Evolutionary conservation across 1,140 invertebrate species (phyloP).

Genomic region (Luehdorfia chinensis): DNA sequence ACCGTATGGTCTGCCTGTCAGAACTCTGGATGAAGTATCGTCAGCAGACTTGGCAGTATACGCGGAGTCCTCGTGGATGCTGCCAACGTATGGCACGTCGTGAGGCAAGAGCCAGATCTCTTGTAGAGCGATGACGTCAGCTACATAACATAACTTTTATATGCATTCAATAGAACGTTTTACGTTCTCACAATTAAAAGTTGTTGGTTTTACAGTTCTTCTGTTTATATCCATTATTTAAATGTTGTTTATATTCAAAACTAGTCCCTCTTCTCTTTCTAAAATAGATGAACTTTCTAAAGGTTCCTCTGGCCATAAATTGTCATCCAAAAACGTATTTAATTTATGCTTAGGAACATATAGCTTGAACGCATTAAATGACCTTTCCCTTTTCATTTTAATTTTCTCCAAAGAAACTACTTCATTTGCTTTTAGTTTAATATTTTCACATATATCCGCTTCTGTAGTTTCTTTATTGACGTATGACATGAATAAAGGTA

Average conservation of each 20-base stretch:
- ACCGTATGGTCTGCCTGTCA: background rate
- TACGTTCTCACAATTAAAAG: conserved; percentile 27
- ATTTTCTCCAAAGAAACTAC: conserved; percentile 19
- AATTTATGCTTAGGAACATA: conserved; percentile 27
- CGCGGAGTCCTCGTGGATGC: background rate
- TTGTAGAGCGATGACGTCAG: too few relatives aligned
- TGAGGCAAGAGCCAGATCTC: too few relatives aligned
- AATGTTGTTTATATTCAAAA: too few relatives aligned
- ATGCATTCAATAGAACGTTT: conserved; percentile 20
- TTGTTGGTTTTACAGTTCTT: conserved; percentile 14
- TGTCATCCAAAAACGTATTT: conserved; percentile 20
- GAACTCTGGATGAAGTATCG: background rate
- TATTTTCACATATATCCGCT: conserved; percentile 20
- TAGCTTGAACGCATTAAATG: conserved; percentile 23
- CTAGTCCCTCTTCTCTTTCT: too few relatives aligned
- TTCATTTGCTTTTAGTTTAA: conserved; percentile 19
- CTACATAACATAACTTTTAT: conserved; percentile 17
- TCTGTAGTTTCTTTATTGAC: conserved; percentile 19
- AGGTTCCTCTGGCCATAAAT: conserved; percentile 29
- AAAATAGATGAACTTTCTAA: too few relatives aligned
- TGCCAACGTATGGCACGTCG: too few relatives aligned
- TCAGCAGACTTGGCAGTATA: background rate
- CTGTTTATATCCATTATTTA: too few relatives aligned
- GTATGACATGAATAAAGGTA: conserved; percentile 26
- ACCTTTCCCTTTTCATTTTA: conserved; percentile 22